Base-by-base conservation (phyloP, 2,888 invertebrate species). In the Phengaris arion region DNA sequence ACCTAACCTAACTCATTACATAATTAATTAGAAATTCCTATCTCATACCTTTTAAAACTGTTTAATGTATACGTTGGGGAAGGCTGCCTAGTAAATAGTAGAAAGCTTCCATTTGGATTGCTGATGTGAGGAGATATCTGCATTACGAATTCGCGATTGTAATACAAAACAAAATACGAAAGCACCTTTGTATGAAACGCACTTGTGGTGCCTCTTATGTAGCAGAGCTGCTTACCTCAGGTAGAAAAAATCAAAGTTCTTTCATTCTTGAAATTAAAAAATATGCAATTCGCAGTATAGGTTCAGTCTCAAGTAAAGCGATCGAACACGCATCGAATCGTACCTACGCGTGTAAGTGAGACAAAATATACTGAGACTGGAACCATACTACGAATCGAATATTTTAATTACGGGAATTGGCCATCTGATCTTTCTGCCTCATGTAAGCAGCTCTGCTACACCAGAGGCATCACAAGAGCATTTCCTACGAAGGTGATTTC, bases 121-220 rank as follows among this genome's bases (percentile, higher is more conserved):
- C 64, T 64, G 64, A 64, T 64, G 35, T 35, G 12, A 64, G 64
- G 35, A 64, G 64, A 64, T 52, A 52, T 35, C 22, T 59, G 59
- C 15, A 35, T 22, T 22, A 59, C 15, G 22, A 6, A 35, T 35
- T 12, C 64, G 64, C 35, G 64, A 64, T 12, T 35, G 12, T 45
- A 12, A 7, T 64, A 35, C 35, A 4, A 35, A 35, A 64, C 35
- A 22, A 6, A 64, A 64, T 9, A 35, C 22, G 9, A 59, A 59
- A 52, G 52, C 52, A 52, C 22, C 22, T 59, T 10, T 10, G 59
- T 59, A 57, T 57, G 7, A 15, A 57, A 57, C 15, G 22, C 59
- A 12, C 64, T 64, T 45, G 35, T 35, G 64, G 35, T 64, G 64
- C 12, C 35, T 12, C 35, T 64, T 12, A 22, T 22, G 22, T 22